These are phyloP conservation scores for Pyrgus malvae DNA, from an alignment of 2,888 invertebrate genomes.

Conservation along the genomic window DNA sequence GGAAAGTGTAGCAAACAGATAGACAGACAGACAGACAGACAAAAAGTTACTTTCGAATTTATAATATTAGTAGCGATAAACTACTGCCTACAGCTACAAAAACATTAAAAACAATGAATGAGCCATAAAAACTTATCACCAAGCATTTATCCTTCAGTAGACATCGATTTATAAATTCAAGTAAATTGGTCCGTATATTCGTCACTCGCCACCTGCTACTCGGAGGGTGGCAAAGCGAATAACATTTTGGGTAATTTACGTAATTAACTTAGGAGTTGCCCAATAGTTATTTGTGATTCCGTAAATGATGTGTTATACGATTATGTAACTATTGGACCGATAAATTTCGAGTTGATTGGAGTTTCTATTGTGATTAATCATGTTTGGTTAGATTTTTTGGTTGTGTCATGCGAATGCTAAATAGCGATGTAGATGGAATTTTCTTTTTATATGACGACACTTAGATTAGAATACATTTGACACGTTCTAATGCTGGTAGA, in stretches of 20 bases:
- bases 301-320: constrained; percentile 33
- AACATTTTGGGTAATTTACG: constrained; percentile 33
- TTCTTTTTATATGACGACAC: too few species aligned
- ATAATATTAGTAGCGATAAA: too few species aligned
- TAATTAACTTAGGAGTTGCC: constrained; percentile 31
- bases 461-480: too few species aligned
- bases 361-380: background rate
- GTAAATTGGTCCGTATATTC: constrained; percentile 20
- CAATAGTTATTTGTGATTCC: constrained; percentile 30
- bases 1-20: too few species aligned
- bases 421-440: too few species aligned
- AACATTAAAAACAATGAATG: too few species aligned
- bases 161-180: constrained; percentile 16
- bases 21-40: too few species aligned
- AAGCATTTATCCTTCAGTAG: background rate
- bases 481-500: too few species aligned
- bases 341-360: constrained; percentile 1
- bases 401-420: too few species aligned
- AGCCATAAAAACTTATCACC: background rate
- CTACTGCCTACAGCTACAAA: too few species aligned
- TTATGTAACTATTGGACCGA: constrained; percentile 23
- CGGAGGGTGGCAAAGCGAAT: constrained; percentile 27
- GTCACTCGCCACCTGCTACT: constrained; percentile 30
- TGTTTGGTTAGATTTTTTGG: background rate
- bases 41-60: too few species aligned